Conservation (phyloP, 2,113 vertebrate genomes). For the Mustela lutreola region DNA sequence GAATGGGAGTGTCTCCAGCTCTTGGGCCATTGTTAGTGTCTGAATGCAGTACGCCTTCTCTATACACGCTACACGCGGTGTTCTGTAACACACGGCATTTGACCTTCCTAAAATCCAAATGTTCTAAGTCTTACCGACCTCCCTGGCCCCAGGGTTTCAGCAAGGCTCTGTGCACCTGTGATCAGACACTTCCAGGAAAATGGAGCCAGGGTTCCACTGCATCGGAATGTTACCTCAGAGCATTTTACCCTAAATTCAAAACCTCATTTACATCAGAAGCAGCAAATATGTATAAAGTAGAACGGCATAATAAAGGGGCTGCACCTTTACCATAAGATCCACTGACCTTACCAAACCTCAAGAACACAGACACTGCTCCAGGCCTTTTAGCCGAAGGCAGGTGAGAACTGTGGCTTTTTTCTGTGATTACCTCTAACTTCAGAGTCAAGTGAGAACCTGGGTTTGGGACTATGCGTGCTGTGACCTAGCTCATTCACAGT, state of each 20-base stretch:
- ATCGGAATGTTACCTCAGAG: fast-evolving
- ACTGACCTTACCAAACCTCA: fast-evolving
- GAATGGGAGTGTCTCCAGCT: neutral
- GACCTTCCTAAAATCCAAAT: neutral
- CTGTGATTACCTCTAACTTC: constrained; percentile 67
- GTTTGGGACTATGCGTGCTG: constrained; percentile 6
- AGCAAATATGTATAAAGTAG: neutral
- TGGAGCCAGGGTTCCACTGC: fast-evolving
- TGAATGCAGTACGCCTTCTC: neutral
- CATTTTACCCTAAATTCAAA: neutral
- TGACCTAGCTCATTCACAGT: neutral
- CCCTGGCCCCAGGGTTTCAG: too few relatives aligned
- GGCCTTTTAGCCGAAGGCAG: neutral
- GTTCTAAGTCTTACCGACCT: too few relatives aligned
- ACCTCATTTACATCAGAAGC: neutral
- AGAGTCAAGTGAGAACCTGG: constrained; percentile 66
- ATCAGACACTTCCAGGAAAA: neutral
- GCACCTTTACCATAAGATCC: fast-evolving
- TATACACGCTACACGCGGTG: fast-evolving
- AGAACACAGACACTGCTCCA: fast-evolving
- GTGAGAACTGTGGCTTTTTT: constrained; percentile 2
- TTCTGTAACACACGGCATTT: too few relatives aligned
- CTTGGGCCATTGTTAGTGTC: fast-evolving
- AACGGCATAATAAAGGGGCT: neutral
- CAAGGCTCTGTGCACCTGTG: neutral